Evolutionary conservation across 2,113 vertebrate species (phyloP), one percentile per base, ranked within the genome.

Genomic region (Leucoraja erinaceus): DNA sequence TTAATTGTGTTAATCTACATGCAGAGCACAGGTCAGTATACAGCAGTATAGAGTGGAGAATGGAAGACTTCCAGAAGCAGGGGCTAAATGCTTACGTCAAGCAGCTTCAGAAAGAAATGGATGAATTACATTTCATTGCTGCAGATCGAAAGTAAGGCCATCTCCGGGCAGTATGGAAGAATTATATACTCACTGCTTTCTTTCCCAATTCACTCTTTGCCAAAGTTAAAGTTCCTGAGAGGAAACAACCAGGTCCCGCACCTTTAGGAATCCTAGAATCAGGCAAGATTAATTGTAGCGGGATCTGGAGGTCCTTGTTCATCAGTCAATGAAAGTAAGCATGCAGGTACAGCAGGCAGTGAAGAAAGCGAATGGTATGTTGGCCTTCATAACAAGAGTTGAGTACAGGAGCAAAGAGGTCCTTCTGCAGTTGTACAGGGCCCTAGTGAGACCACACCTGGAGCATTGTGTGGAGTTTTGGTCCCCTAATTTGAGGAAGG

Each of bases 161-260:
- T 22, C 14, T 25, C 31, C 10, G 28, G 33, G 76, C 59, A 83
- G 93, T 63, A 81, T 79, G 0, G 8, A 90, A 81, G 93, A 93
- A 33, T 84, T 12, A 83, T 93, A 94, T 95, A 99, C 98, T 99
- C 96, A 99, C 98, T 96, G 98, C 98, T 98, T 99, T 99, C 96
- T 99, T 99, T 94, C 98, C 98, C 94, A 97, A 97, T 94, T 99
- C 99, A 93, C 97, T 97, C 96, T 99, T 99, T 83, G 99, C 97
- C 76, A 99, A 94, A 0, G 98, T 97, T 78, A 99, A 96, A 90
- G 98, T 98, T 94, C 99, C 99, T 93, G 97, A 95, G 93, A 99
- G 97, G 47, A 98, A 99, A 93, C 99, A 99, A 59, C 99, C 99
- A 66, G 98, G 98, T 95, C 97, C 96, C 28, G 98, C 97, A 78